Conservation (phyloP, 2,113 vertebrate species). For the Pangasianodon gigas region DNA sequence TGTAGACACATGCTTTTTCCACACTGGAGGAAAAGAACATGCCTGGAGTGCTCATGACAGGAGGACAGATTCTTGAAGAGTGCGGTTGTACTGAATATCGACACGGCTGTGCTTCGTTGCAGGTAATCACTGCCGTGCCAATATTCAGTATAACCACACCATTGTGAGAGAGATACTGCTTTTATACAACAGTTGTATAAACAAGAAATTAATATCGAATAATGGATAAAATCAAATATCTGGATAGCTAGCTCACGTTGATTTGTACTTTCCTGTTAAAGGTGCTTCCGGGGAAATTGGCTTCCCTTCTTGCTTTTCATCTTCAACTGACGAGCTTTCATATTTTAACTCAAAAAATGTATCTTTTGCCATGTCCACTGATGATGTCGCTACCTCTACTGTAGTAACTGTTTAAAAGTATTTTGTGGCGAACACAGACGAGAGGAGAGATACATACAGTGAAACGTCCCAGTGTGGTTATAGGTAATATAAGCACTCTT, state of each 20-base stretch:
- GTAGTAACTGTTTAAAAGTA: too few relatives aligned
- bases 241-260: too few relatives aligned
- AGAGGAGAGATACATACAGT: too few relatives aligned
- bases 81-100: background rate
- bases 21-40: background rate
- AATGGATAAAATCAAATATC: too few relatives aligned
- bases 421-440: too few relatives aligned
- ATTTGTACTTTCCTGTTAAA: too few relatives aligned
- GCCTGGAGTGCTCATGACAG: background rate
- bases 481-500: background rate
- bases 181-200: background rate
- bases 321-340: too few relatives aligned
- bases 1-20: constrained; percentile 9
- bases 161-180: background rate
- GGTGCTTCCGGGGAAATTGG: background rate
- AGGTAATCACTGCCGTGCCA: background rate
- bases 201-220: too few relatives aligned
- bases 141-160: background rate
- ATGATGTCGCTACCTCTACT: background rate
- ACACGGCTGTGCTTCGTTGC: background rate
- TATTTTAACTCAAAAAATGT: background rate
- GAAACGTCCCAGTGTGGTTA: too few relatives aligned
- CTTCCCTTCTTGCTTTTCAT: too few relatives aligned
- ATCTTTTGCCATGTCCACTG: background rate
- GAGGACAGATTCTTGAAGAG: background rate